Evolutionary conservation across 2,797 vertebrate species (phyloP).

Genomic region (Masticophis lateralis): DNA sequence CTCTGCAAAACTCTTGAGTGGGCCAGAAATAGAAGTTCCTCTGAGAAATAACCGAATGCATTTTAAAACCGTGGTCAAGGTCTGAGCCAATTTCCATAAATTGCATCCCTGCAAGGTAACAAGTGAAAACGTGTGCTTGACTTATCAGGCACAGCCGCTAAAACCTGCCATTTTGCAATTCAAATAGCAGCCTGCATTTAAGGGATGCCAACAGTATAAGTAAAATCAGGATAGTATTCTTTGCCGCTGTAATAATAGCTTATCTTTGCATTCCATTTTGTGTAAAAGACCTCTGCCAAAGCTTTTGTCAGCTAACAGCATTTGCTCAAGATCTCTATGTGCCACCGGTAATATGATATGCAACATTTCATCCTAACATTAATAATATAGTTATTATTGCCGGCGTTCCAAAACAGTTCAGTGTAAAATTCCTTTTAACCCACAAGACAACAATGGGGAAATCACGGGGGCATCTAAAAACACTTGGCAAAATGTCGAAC

Average conservation of each 20-base stretch:
- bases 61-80: background rate
- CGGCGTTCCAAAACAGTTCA: background rate
- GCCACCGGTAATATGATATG: background rate
- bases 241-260: background rate
- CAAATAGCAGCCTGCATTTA: background rate
- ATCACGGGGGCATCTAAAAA: background rate
- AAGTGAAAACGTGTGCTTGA: background rate
- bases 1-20: background rate
- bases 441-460: background rate
- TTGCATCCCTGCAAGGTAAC: background rate
- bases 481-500: background rate
- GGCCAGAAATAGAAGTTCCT: background rate
- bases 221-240: background rate
- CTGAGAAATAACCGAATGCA: background rate
- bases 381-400: background rate
- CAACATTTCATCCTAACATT: background rate
- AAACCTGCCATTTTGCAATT: background rate
- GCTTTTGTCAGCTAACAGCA: background rate
- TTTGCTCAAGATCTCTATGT: background rate
- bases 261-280: background rate
- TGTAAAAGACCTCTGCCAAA: background rate
- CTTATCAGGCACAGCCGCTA: background rate
- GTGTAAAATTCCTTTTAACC: background rate
- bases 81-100: background rate
- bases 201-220: background rate